Conservation (phyloP, 2,797 vertebrate genomes). For the Falco biarmicus region DNA sequence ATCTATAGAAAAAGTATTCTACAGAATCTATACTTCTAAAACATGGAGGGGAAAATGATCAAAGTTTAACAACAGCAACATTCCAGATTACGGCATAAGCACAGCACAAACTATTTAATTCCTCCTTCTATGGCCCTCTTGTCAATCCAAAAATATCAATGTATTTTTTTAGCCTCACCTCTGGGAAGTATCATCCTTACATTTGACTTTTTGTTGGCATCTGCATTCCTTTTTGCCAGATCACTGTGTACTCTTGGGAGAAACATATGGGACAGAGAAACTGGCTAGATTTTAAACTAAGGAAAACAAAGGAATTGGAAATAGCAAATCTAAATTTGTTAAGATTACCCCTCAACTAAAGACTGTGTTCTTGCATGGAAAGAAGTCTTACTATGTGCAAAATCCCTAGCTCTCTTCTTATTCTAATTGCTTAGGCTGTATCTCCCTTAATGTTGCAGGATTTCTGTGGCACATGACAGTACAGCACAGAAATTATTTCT, state of each 20-base stretch:
- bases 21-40: background rate
- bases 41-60: background rate
- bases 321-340: background rate
- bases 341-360: background rate
- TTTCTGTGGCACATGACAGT: fast-evolving
- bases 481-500: background rate
- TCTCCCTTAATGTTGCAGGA: background rate
- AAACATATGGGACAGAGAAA: background rate
- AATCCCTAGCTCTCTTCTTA: background rate
- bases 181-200: background rate
- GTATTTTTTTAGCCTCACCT: background rate
- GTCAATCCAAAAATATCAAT: background rate
- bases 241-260: background rate
- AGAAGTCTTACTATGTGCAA: background rate
- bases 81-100: background rate
- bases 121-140: background rate
- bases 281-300: background rate
- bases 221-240: background rate
- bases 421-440: background rate
- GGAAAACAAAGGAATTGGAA: background rate
- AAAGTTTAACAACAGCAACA: background rate
- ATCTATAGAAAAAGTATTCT: background rate
- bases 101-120: background rate
- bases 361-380: background rate
- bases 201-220: background rate